Percentiles rank a stretch among this genome's conserved stretches.
phyloP scores from a whole-genome alignment of 2,888 invertebrate genomes.

The Amiota minor region DNA sequence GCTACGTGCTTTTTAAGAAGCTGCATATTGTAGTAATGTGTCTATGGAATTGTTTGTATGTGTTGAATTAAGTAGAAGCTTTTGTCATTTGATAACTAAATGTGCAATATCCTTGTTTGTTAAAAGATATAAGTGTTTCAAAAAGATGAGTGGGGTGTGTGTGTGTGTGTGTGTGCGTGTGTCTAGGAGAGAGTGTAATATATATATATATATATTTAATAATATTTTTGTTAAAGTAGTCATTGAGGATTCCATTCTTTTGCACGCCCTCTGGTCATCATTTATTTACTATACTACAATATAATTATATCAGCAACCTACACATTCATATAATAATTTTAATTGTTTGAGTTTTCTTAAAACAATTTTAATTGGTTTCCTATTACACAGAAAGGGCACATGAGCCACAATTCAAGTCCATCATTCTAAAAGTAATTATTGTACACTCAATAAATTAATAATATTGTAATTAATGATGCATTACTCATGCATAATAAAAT shows the following conservation, averaged over 20 bases:
- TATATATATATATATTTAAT: background rate
- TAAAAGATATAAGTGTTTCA: too few relatives aligned
- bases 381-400: constrained; percentile 46
- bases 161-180: background rate
- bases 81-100: constrained; percentile 27
- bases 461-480: too few relatives aligned
- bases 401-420: background rate
- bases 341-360: too few relatives aligned
- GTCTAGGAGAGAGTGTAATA: background rate
- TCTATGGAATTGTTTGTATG: background rate
- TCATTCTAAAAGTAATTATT: background rate
- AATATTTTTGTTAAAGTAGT: background rate
- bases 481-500: too few relatives aligned
- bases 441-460: too few relatives aligned
- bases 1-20: constrained; percentile 18
- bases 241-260: background rate
- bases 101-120: constrained; percentile 21
- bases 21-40: constrained; percentile 2
- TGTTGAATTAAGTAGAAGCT: constrained; percentile 15
- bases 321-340: background rate
- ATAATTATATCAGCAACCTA: constrained; percentile 1
- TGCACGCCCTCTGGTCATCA: background rate
- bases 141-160: too few relatives aligned
- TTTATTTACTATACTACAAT: background rate
- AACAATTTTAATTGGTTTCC: constrained; percentile 45